Conservation (phyloP, 2,888 invertebrate species). For the Mesorhabditis sp. region DNA sequence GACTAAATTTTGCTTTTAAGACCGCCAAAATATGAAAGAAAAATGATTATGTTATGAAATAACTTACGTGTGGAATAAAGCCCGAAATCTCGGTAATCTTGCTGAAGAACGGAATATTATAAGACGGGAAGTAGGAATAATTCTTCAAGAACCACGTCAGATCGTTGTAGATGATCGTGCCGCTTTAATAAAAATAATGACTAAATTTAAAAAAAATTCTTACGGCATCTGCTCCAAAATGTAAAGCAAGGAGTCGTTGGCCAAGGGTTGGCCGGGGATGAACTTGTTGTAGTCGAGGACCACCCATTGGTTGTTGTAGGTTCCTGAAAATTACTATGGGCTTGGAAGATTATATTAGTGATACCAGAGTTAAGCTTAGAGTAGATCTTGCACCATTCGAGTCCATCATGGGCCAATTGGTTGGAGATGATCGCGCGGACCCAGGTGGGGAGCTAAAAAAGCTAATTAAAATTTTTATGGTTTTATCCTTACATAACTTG, state of each 20-base stretch:
- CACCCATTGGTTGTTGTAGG: conserved; percentile 81
- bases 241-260: conserved; percentile 65
- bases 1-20: conserved; percentile 21
- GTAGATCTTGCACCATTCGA: conserved; percentile 73
- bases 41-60: not conserved
- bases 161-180: conserved; percentile 48
- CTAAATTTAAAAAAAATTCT: conserved; percentile 31
- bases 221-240: conserved; percentile 74
- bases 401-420: conserved; percentile 72
- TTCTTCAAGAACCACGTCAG: conserved; percentile 51
- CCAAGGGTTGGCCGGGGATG: conserved; percentile 60
- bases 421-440: conserved; percentile 79
- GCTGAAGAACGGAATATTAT: conserved; percentile 70
- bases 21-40: not conserved
- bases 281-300: conserved; percentile 73
- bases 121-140: conserved; percentile 73
- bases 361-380: conserved; percentile 68
- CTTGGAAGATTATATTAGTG: not conserved
- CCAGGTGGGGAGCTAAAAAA: conserved; percentile 64
- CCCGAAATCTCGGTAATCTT: conserved; percentile 69
- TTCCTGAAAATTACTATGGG: conserved; percentile 61
- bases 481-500: too few relatives aligned
- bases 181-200: conserved; percentile 29
- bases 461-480: not conserved
- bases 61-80: conserved; percentile 63